A percentile compares a stretch with the other conserved stretches of the same genome.
Evolutionary conservation across 2,113 vertebrate genomes (phyloP).

Genomic region (Grallaria varia): DNA sequence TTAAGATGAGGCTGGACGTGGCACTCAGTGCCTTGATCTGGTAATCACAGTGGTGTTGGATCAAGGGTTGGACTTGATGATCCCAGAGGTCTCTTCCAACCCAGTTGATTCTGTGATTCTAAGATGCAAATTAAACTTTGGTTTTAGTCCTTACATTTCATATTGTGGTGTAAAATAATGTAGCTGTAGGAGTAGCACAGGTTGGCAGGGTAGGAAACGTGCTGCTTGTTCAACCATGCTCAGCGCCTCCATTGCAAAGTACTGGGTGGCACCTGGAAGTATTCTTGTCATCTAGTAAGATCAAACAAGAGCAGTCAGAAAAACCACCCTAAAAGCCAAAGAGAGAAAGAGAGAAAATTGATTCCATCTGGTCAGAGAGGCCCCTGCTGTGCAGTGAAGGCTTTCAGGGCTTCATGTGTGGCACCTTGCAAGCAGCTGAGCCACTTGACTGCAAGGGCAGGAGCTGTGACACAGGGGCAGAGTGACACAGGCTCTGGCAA

Average conservation of each 20-base stretch:
- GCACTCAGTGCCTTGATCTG: too few relatives aligned
- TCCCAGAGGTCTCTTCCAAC: too few relatives aligned
- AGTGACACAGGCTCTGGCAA: background rate
- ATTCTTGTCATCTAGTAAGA: background rate
- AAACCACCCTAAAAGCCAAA: background rate
- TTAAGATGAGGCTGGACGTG: too few relatives aligned
- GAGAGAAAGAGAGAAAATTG: background rate
- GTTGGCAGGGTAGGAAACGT: background rate
- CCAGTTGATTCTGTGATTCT: too few relatives aligned
- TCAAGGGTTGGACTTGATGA: too few relatives aligned
- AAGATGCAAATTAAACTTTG: background rate
- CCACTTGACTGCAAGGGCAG: rapidly evolving
- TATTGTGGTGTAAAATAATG: background rate
- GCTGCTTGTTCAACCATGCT: background rate
- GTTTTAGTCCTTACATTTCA: background rate
- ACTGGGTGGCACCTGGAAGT: background rate
- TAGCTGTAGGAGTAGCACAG: background rate
- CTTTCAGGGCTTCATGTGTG: background rate
- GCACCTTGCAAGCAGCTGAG: background rate
- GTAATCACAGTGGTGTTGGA: too few relatives aligned
- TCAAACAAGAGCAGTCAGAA: background rate
- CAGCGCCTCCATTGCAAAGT: background rate
- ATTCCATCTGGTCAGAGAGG: background rate
- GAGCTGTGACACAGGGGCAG: background rate
- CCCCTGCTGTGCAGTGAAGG: background rate